Percentiles rank a stretch among this genome's conserved stretches.
Conservation (phyloP, 1,140 invertebrate genomes). For the Bombus vancouverensis region DNA sequence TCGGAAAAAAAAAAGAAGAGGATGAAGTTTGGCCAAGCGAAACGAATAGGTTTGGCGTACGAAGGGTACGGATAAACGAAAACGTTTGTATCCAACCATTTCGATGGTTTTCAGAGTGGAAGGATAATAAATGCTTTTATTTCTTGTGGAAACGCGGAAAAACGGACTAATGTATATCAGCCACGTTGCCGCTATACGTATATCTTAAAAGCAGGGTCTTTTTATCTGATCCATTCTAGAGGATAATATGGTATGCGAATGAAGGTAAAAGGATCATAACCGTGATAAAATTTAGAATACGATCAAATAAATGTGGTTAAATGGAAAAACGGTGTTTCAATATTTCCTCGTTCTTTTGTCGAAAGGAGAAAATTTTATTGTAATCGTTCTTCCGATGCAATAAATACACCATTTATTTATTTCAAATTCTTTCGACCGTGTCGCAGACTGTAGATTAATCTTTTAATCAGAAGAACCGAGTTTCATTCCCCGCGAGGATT, state of each 20-base stretch:
- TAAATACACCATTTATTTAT: neutral
- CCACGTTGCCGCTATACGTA: conserved; percentile 5
- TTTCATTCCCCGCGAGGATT: neutral
- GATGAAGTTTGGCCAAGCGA: neutral
- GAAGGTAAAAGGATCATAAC: conserved; percentile 10
- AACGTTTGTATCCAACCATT: neutral
- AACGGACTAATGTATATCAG: neutral
- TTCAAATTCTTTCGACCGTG: neutral
- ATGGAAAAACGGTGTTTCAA: neutral
- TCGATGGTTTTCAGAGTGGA: neutral
- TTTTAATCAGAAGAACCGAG: neutral
- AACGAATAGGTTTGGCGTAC: too few relatives aligned
- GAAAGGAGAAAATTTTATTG: neutral
- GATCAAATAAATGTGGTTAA: neutral
- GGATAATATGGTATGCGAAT: conserved; percentile 13
- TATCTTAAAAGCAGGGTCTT: conserved; percentile 14
- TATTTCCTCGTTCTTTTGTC: neutral
- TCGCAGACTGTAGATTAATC: neutral
- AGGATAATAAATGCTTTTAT: neutral
- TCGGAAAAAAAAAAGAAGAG: neutral
- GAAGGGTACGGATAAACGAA: neutral
- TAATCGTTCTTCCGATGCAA: neutral
- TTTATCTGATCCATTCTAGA: conserved; percentile 22
- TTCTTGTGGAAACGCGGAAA: neutral
- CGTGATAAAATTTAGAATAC: conserved; percentile 19